Conservation (phyloP, 1,140 invertebrate genomes). For the Potamilus streckersoni region DNA sequence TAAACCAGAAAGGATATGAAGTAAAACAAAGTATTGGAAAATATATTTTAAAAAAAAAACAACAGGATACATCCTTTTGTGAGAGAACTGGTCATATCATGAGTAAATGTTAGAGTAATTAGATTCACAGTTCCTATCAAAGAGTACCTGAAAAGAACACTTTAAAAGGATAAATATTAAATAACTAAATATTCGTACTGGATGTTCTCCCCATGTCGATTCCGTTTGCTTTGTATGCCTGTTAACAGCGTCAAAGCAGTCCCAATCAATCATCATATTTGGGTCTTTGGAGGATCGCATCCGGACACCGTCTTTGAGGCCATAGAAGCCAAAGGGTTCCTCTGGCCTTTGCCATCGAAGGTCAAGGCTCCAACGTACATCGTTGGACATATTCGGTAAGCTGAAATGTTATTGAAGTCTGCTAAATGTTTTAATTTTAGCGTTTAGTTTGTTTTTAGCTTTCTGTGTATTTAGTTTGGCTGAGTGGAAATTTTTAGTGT, state of each 20-base stretch:
- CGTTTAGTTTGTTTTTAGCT: background rate
- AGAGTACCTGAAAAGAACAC: too few relatives aligned
- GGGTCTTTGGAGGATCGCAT: constrained; percentile 50
- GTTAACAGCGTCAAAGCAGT: constrained; percentile 45
- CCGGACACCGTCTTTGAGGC: constrained; percentile 53
- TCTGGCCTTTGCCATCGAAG: constrained; percentile 61
- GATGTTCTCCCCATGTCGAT: background rate
- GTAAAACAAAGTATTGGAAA: too few relatives aligned
- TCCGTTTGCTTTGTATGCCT: constrained; percentile 38
- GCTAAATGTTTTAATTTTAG: too few relatives aligned
- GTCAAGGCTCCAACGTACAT: constrained; percentile 64
- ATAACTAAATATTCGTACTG: too few relatives aligned
- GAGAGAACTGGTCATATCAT: too few relatives aligned
- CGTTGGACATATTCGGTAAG: constrained; percentile 56
- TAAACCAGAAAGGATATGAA: too few relatives aligned
- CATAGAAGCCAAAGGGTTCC: constrained; percentile 58
- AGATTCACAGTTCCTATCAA: too few relatives aligned
- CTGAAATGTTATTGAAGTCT: constrained; percentile 30
- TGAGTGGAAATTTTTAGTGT: too few relatives aligned
- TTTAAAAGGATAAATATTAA: too few relatives aligned
- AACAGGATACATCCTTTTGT: too few relatives aligned
- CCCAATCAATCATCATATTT: constrained; percentile 55
- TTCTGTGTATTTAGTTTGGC: background rate
- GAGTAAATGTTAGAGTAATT: too few relatives aligned
- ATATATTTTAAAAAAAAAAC: too few relatives aligned